Evolutionary conservation across 2,888 invertebrate species (phyloP).

Genomic region (Drosophila trichaetosa): DNA sequence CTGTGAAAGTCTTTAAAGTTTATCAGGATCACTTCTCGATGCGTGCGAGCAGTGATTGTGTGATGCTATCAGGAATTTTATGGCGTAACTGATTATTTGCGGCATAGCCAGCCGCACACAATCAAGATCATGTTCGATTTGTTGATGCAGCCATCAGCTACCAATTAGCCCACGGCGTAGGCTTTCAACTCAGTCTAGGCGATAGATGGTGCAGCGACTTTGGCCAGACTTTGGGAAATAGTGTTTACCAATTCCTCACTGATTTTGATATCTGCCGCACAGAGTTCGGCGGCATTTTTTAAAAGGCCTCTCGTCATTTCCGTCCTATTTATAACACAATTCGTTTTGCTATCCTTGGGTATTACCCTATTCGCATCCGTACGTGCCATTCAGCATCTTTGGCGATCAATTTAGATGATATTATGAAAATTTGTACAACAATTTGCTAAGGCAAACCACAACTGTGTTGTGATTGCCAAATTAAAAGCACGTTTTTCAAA

Average conservation of each 20-base stretch:
- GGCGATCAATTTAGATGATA: neutral
- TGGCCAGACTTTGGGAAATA: slow-evolving; percentile 10
- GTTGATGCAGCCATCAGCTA: neutral
- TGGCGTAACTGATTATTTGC: neutral
- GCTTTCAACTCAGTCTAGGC: slow-evolving; percentile 23
- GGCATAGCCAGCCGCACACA: too few species aligned
- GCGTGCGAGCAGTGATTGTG: slow-evolving; percentile 11
- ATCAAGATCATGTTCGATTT: neutral
- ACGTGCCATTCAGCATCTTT: neutral
- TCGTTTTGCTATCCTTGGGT: neutral
- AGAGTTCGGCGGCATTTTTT: neutral
- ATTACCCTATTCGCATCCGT: neutral
- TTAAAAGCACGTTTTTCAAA: neutral
- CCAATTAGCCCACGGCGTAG: slow-evolving; percentile 33
- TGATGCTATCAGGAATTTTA: neutral
- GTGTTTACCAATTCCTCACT: neutral
- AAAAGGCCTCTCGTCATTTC: slow-evolving; percentile 8
- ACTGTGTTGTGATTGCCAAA: neutral
- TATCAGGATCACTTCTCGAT: neutral
- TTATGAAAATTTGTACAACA: neutral
- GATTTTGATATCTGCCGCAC: neutral
- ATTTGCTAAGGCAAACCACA: neutral
- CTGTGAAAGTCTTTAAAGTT: neutral
- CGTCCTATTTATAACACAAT: neutral
- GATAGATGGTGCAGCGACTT: slow-evolving; percentile 21